phyloP scores from a whole-genome alignment of 2,797 vertebrate species.

The Acanthurus tractus region DNA sequence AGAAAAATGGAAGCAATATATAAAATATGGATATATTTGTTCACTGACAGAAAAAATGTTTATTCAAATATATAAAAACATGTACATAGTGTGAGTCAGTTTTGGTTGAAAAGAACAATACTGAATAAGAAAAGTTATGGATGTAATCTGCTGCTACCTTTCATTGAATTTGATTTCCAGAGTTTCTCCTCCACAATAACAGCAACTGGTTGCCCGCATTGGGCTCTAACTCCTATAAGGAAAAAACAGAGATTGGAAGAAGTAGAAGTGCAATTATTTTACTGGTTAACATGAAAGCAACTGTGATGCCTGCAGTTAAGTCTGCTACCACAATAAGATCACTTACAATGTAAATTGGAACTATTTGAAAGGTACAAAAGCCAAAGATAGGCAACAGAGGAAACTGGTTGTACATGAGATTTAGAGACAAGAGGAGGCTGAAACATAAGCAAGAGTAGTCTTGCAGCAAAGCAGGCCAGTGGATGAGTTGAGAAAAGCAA shows the following conservation, averaged over 20 bases:
- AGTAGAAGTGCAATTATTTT: background rate
- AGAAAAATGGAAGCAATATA: slow-evolving; percentile 4
- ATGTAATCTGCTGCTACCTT: background rate
- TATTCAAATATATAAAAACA: background rate
- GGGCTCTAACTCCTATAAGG: slow-evolving; percentile 88
- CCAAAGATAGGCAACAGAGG: too few relatives aligned
- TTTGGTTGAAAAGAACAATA: too few relatives aligned
- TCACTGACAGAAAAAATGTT: background rate
- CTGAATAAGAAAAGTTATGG: too few relatives aligned
- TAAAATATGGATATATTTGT: background rate
- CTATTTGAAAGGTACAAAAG: too few relatives aligned
- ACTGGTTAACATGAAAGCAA: background rate
- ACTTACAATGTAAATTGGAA: too few relatives aligned
- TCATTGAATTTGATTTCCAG: slow-evolving; percentile 64
- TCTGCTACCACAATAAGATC: too few relatives aligned
- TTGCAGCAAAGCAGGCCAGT: too few relatives aligned
- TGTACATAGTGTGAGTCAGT: background rate
- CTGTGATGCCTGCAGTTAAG: too few relatives aligned
- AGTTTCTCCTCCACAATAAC: slow-evolving; percentile 88
- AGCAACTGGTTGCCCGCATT: slow-evolving; percentile 90
- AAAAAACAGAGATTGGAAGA: background rate
- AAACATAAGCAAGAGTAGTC: too few relatives aligned
- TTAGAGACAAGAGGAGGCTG: too few relatives aligned
- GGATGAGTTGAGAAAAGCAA: too few relatives aligned
- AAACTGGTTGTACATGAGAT: too few relatives aligned